Conservation (phyloP, 2,888 invertebrate species). For the Conistra vaccinii region DNA sequence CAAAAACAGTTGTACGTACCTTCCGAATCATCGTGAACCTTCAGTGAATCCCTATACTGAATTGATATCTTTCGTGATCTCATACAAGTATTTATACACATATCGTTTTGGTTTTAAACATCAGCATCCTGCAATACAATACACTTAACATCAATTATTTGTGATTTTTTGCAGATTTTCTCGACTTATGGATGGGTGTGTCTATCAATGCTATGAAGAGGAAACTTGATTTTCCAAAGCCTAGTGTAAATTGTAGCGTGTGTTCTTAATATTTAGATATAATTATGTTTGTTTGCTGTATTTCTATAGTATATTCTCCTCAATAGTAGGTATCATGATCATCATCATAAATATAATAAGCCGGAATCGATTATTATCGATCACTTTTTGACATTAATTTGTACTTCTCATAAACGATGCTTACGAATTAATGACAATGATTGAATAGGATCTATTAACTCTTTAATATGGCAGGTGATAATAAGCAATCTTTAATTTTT, state of each 20-base stretch:
- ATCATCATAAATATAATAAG: too few species aligned
- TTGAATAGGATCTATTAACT: constrained; percentile 20
- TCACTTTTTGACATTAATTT: constrained; percentile 4
- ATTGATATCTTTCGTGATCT: constrained; percentile 72
- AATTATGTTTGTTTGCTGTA: neutral
- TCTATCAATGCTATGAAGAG: constrained; percentile 62
- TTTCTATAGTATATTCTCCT: constrained; percentile 1
- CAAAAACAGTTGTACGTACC: constrained; percentile 71
- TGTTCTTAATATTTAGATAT: constrained; percentile 21
- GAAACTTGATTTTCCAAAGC: constrained; percentile 63
- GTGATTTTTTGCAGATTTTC: constrained; percentile 71
- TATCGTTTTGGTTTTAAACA: constrained; percentile 75
- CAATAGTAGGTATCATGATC: neutral
- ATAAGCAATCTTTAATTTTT: constrained; percentile 3
- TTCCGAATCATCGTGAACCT: constrained; percentile 82
- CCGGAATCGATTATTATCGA: neutral
- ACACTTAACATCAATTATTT: constrained; percentile 70
- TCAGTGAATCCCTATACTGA: constrained; percentile 71
- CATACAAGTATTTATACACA: constrained; percentile 79
- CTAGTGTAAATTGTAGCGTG: constrained; percentile 37
- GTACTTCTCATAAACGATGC: neutral
- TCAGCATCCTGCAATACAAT: constrained; percentile 74
- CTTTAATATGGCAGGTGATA: neutral
- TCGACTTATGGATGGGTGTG: constrained; percentile 71
- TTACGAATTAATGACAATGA: neutral